Evolutionary conservation across 92 coral and sea anemone genomes (phyloP), one percentile per base, ranked within the genome.

Genomic region (Scolanthus callimorphus): DNA sequence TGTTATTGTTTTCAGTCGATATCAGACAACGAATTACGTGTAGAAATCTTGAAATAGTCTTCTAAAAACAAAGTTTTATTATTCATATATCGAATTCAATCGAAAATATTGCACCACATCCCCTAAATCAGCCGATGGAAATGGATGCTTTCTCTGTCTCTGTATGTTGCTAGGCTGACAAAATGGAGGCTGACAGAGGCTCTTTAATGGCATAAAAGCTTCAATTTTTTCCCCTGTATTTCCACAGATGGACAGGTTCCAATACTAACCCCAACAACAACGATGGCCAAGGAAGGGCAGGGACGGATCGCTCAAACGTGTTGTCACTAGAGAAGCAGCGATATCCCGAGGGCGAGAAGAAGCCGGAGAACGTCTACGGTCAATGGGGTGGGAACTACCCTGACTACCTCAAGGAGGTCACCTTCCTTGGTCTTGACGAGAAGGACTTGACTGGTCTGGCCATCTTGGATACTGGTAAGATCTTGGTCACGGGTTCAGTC

Each of bases 221-320:
- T n/a, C n/a, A n/a, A n/a, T n/a, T n/a, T n/a, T n/a, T n/a, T n/a
- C n/a, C n/a, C n/a, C n/a, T n/a, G n/a, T n/a, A n/a, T n/a, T n/a
- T n/a, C n/a, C n/a, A 11, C 25, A 91, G 97, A 59, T 91, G 97
- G 97, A 91, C 98, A 25, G 98, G 98, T 9, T 92, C 98, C 2
- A 92, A 92, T 69, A 88, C 98, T 17, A 92, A 92, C 55, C 98
- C 98, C 8, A 92, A 88, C 70, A 88, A 84, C 63, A 92, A 92
- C 55, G 98, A 92, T 57, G 98, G 98, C 1, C 98, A 92, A 57
- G 98, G 98, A 0, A 84, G 77, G 45, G 98, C 98, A 2, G 96
- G 98, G 1, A 91, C 97, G 6, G 97, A 91, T 38, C 88, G 97
- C 29, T 79, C 88, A 38, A 91, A 91, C 51, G 89, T 83, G 17